A percentile compares a stretch with the other conserved stretches of the same genome.
Conservation (phyloP, 2,113 vertebrate genomes). For the Ammodytes marinus region DNA sequence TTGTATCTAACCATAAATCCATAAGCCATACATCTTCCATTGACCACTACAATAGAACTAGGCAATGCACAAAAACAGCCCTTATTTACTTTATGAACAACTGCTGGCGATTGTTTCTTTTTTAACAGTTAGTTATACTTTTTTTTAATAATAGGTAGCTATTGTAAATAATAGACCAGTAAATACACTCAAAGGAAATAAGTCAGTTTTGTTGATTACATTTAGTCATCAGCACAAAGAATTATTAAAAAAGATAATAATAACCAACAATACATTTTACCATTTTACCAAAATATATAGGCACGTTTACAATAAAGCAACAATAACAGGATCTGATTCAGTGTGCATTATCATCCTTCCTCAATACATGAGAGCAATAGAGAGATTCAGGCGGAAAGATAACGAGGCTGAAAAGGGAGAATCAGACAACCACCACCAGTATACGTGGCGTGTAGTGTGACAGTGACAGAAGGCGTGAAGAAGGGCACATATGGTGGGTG, state of each 20-base stretch:
- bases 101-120: not conserved
- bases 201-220: not conserved
- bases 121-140: not conserved
- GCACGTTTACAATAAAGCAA: not conserved
- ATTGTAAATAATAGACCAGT: not conserved
- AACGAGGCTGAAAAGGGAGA: slow-evolving; percentile 36
- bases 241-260: not conserved
- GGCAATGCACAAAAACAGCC: not conserved
- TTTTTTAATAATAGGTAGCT: not conserved
- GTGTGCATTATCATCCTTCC: not conserved
- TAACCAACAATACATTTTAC: not conserved
- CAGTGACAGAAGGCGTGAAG: slow-evolving; percentile 82
- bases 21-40: no score
- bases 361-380: not conserved
- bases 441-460: slow-evolving; percentile 53
- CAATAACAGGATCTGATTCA: not conserved
- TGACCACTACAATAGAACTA: not conserved
- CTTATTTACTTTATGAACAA: not conserved
- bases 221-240: not conserved
- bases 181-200: not conserved
- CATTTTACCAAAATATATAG: no score
- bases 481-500: slow-evolving; percentile 82
- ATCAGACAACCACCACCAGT: slow-evolving; percentile 49
- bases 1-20: not conserved
- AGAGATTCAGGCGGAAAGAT: slow-evolving; percentile 28